These are phyloP conservation scores for Drosophila phalerata DNA, from an alignment of 2,888 invertebrate genomes.

Conservation along the genomic window DNA sequence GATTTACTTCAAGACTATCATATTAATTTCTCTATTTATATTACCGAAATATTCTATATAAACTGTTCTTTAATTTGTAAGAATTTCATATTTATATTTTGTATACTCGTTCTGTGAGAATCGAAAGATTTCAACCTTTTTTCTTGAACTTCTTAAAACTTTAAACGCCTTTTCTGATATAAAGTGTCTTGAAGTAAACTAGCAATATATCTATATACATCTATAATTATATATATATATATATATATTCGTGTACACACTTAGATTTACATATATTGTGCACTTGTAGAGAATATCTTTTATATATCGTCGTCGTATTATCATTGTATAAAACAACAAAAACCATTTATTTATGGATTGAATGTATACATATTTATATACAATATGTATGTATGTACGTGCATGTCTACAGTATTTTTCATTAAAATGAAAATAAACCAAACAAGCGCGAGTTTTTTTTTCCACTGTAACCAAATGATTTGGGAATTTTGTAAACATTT, in stretches of 20 bases:
- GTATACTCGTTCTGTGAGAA: neutral
- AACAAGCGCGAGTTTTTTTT: slow-evolving; percentile 6
- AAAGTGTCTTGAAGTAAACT: neutral
- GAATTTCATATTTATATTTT: slow-evolving; percentile 1
- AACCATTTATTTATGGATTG: slow-evolving; percentile 74
- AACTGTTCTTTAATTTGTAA: neutral
- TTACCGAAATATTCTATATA: too few species aligned
- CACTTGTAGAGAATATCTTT: slow-evolving; percentile 77
- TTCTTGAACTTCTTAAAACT: too few species aligned
- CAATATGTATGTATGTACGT: slow-evolving; percentile 52
- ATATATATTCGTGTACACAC: slow-evolving; percentile 62
- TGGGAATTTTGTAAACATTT: too few species aligned
- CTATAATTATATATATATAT: slow-evolving; percentile 39
- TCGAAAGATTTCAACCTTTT: too few species aligned
- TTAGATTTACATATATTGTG: slow-evolving; percentile 70
- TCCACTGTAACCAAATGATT: neutral
- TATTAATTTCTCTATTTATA: too few species aligned
- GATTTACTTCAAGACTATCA: too few species aligned
- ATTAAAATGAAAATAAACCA: slow-evolving; percentile 74
- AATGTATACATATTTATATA: slow-evolving; percentile 67
- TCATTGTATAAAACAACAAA: slow-evolving; percentile 58
- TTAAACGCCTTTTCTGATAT: too few species aligned
- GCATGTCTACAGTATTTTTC: slow-evolving; percentile 78
- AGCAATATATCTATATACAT: slow-evolving; percentile 31
- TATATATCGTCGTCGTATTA: slow-evolving; percentile 67